Conservation (phyloP, 2,797 vertebrate genomes). For the Smutsia gigantea region DNA sequence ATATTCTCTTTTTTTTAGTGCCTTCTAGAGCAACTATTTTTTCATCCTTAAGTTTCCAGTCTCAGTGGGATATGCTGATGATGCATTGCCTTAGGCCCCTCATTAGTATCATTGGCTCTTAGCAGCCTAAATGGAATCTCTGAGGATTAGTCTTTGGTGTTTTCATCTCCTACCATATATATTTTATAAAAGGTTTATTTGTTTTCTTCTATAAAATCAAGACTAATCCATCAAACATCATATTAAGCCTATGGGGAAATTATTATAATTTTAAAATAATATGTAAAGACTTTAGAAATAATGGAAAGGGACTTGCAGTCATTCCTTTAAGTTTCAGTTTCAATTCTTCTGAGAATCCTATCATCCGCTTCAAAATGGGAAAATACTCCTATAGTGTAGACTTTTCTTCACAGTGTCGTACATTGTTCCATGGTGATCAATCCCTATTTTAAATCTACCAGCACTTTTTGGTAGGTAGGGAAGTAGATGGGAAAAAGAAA, state of each 20-base stretch:
- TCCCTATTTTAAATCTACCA: slow-evolving; percentile 13
- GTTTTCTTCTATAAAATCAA: slow-evolving; percentile 40
- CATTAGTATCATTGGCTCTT: not conserved
- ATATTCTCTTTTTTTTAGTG: not conserved
- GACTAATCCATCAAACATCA: not conserved
- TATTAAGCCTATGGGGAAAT: not conserved
- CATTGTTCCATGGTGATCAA: not conserved
- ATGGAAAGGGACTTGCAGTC: slow-evolving; percentile 68
- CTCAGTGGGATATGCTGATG: not conserved
- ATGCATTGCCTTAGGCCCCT: not conserved
- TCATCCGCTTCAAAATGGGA: slow-evolving; percentile 32
- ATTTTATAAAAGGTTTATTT: not conserved
- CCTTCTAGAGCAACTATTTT: not conserved
- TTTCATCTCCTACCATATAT: not conserved
- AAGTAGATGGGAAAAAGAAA: not conserved
- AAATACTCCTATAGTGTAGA: not conserved
- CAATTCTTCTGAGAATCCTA: slow-evolving; percentile 73
- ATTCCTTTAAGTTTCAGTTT: slow-evolving; percentile 42
- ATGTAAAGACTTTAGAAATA: slow-evolving; percentile 55
- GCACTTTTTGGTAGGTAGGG: not conserved
- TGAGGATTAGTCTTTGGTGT: not conserved
- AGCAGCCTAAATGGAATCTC: not conserved
- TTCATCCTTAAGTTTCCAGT: not conserved
- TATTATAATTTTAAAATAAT: slow-evolving; percentile 28
- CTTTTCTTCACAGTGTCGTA: not conserved